These are phyloP conservation scores for Labeo calbasu DNA, from an alignment of 2,797 vertebrate species.

Conservation along the genomic window DNA sequence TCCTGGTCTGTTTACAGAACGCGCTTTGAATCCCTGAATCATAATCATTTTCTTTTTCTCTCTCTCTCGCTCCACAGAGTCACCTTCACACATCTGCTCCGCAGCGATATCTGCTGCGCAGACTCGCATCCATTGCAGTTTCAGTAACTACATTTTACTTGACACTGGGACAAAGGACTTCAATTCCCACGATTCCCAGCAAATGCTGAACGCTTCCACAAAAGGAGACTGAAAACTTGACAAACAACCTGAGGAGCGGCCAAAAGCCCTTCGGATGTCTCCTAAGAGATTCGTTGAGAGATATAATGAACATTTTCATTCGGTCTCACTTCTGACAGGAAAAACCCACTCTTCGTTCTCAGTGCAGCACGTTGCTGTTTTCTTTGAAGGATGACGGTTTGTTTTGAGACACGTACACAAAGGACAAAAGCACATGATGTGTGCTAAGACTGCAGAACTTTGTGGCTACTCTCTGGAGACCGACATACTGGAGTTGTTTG, in stretches of 20 bases:
- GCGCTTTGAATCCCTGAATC: slow-evolving; percentile 26
- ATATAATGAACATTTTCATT: slow-evolving; percentile 53
- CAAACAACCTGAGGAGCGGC: slow-evolving; percentile 30
- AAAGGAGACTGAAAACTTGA: slow-evolving; percentile 32
- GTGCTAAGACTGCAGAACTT: slow-evolving; percentile 36
- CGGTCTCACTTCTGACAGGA: slow-evolving; percentile 67
- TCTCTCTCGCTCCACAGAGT: slow-evolving; percentile 41
- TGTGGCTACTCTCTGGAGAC: slow-evolving; percentile 35
- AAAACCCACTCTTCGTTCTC: slow-evolving; percentile 50
- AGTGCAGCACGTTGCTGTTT: slow-evolving; percentile 43
- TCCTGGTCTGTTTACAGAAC: slow-evolving; percentile 21
- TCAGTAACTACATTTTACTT: slow-evolving; percentile 25
- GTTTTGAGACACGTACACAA: slow-evolving; percentile 70
- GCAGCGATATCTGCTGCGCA: slow-evolving; percentile 25
- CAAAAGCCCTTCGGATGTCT: slow-evolving; percentile 19
- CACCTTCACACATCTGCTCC: slow-evolving; percentile 43
- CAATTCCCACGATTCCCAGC: slow-evolving; percentile 42
- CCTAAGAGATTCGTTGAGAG: slow-evolving; percentile 20
- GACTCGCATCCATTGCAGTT: slow-evolving; percentile 18
- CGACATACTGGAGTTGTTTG: slow-evolving; percentile 28
- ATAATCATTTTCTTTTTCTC: slow-evolving; percentile 35
- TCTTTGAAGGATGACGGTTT: slow-evolving; percentile 64
- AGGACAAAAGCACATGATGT: slow-evolving; percentile 34
- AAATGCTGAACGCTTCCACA: background rate
- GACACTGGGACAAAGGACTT: slow-evolving; percentile 41